Conservation (phyloP, 2,797 vertebrate genomes). For the Staurois parvus region DNA sequence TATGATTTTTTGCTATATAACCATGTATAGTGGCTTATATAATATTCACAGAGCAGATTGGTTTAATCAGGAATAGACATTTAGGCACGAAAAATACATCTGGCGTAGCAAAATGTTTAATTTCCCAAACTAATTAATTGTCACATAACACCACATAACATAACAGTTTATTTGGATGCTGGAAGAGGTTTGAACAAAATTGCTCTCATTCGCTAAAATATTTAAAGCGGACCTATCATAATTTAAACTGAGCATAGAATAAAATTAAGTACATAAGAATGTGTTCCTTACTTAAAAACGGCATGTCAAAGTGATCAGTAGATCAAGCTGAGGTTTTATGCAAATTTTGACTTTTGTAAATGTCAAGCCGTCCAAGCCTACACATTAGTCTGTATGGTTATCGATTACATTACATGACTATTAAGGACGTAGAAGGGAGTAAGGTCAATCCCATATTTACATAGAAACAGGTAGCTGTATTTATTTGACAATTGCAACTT, state of each 20-base stretch:
- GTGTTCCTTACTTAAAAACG: too few species aligned
- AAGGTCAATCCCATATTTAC: too few species aligned
- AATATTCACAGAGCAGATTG: slow-evolving; percentile 25
- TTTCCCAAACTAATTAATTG: not conserved
- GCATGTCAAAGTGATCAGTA: not conserved
- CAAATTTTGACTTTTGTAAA: not conserved
- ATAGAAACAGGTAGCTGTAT: too few species aligned
- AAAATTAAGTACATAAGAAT: not conserved
- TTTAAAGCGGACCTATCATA: not conserved
- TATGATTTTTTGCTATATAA: not conserved
- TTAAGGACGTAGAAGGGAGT: too few species aligned
- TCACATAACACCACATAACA: not conserved
- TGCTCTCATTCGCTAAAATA: not conserved
- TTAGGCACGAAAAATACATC: slow-evolving; percentile 7
- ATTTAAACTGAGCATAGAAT: not conserved
- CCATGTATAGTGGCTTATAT: slow-evolving; percentile 20
- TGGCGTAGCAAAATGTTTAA: not conserved
- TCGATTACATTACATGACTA: too few species aligned
- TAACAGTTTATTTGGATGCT: not conserved
- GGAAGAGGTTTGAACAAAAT: not conserved
- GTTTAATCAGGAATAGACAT: slow-evolving; percentile 31
- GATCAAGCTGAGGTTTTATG: too few species aligned
- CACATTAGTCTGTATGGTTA: too few species aligned
- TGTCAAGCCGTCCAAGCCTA: not conserved
- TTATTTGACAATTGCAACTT: too few species aligned